Conservation (phyloP, 2,888 invertebrate genomes). For the Trisateles emortualis region DNA sequence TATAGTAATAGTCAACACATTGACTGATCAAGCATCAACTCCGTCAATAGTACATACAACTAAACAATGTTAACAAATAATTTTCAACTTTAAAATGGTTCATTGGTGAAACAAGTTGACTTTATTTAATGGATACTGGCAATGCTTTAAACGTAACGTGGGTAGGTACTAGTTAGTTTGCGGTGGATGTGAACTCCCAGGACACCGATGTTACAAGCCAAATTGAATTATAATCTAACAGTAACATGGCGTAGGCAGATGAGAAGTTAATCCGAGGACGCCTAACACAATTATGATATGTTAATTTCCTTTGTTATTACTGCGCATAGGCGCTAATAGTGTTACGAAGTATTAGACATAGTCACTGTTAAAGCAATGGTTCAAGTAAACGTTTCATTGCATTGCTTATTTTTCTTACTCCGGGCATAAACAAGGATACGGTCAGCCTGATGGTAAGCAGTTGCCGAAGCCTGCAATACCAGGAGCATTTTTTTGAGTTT, state of each 20-base stretch:
- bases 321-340: conserved; percentile 45
- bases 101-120: conserved; percentile 5
- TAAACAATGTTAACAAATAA: conserved; percentile 13
- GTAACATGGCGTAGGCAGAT: conserved; percentile 57
- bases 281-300: conserved; percentile 66
- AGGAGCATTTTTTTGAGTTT: too few species aligned
- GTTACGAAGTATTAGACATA: conserved; percentile 48
- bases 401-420: conserved; percentile 17
- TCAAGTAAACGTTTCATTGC: conserved; percentile 21
- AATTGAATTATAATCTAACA: conserved; percentile 66
- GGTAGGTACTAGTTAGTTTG: conserved; percentile 24
- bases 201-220: conserved; percentile 44
- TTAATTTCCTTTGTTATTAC: conserved; percentile 63
- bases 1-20: too few species aligned
- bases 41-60: too few species aligned
- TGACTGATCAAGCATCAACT: too few species aligned
- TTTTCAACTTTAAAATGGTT: conserved; percentile 16
- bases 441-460: too few species aligned
- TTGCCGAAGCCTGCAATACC: too few species aligned
- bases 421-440: too few species aligned
- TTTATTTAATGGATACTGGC: conserved; percentile 8
- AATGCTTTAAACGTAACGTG: conserved; percentile 17
- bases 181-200: conserved; percentile 31
- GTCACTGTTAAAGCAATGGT: conserved; percentile 20
- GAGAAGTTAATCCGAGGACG: conserved; percentile 64